A percentile compares a stretch with the other conserved stretches of the same genome.
phyloP scores from a whole-genome alignment of 2,888 invertebrate genomes.

The Malthinus seriepunctatus region DNA sequence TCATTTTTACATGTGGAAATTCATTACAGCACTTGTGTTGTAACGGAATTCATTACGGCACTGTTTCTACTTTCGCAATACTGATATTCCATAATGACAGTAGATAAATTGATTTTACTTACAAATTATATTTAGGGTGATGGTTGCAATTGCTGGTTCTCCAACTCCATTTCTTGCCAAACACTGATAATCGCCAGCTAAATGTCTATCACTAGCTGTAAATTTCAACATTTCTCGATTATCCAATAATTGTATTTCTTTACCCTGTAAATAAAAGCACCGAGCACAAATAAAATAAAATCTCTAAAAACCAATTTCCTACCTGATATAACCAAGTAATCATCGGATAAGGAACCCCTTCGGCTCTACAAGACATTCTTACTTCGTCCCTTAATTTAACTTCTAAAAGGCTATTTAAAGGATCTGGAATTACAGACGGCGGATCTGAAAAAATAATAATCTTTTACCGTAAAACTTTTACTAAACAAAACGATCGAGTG shows the following conservation, averaged over 20 bases:
- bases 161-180: slow-evolving; percentile 76
- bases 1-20: too few species aligned
- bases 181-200: slow-evolving; percentile 76
- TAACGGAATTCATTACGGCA: too few species aligned
- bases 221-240: slow-evolving; percentile 66
- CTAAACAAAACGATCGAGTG: too few species aligned
- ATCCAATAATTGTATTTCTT: slow-evolving; percentile 63
- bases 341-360: slow-evolving; percentile 73
- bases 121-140: slow-evolving; percentile 75
- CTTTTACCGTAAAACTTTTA: too few species aligned
- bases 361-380: slow-evolving; percentile 71
- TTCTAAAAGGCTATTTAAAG: slow-evolving; percentile 71
- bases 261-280: slow-evolving; percentile 60
- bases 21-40: too few species aligned
- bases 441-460: slow-evolving; percentile 58
- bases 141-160: slow-evolving; percentile 67
- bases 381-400: slow-evolving; percentile 75
- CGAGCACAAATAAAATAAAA: background rate
- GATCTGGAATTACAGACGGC: slow-evolving; percentile 68
- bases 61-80: too few species aligned
- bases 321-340: slow-evolving; percentile 71
- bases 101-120: slow-evolving; percentile 44
- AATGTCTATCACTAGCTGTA: slow-evolving; percentile 65
- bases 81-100: background rate
- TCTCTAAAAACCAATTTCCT: slow-evolving; percentile 21